Evolutionary conservation across 2,888 invertebrate species (phyloP).

Genomic region (Schrankia costaestrigalis): DNA sequence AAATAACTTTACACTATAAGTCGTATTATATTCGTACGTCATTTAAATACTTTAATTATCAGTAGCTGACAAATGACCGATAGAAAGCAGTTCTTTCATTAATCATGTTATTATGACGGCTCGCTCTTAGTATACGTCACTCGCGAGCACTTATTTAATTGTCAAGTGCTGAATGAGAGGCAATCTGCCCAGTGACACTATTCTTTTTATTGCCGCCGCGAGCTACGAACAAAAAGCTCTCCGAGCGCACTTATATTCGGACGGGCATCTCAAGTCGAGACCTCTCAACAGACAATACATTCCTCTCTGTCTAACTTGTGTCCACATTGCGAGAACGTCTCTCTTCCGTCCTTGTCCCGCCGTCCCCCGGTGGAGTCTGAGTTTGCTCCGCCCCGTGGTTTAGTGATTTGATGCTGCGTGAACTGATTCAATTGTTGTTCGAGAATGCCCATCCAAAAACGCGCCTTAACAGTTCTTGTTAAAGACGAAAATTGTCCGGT

Average conservation of each 20-base stretch:
- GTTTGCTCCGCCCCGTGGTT: conserved; percentile 80
- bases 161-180: conserved; percentile 75
- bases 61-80: conserved; percentile 73
- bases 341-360: conserved; percentile 65
- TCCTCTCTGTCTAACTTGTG: conserved; percentile 60
- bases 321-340: conserved; percentile 37
- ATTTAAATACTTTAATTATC: conserved; percentile 70
- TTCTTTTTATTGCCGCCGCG: conserved; percentile 70
- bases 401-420: conserved; percentile 82
- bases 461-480: conserved; percentile 68
- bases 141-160: conserved; percentile 77
- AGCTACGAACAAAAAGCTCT: conserved; percentile 74
- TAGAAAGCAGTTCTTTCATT: conserved; percentile 65
- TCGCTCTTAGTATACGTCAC: conserved; percentile 60
- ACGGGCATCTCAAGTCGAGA: conserved; percentile 61
- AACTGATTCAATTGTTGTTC: conserved; percentile 80
- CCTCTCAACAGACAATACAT: conserved; percentile 52
- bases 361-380: conserved; percentile 74
- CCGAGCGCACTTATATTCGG: conserved; percentile 67
- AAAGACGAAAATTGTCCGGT: conserved; percentile 76
- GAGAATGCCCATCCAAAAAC: conserved; percentile 61
- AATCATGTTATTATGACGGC: conserved; percentile 73
- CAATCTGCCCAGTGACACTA: conserved; percentile 78
- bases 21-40: conserved; percentile 42
- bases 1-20: conserved; percentile 35